Evolutionary conservation across 2,113 vertebrate species (phyloP), one percentile per base, ranked within the genome.

Genomic region (Amazona guildingii): DNA sequence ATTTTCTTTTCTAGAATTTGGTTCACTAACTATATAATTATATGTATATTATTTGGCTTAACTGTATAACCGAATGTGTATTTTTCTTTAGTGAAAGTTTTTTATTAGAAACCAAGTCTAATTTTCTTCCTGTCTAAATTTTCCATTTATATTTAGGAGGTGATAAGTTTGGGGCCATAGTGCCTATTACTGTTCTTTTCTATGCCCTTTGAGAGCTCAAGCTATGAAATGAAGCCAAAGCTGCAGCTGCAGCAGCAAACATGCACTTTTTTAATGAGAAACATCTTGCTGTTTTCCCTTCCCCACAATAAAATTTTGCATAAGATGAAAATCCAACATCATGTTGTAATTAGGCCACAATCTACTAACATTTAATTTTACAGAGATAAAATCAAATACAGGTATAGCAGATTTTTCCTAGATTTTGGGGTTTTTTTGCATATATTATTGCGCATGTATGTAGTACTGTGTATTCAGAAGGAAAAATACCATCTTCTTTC

Each of bases 181-280:
- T 83, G 86, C 46, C 54, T 94, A 29, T 94, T 92, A 74, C 54
- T 70, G 52, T 90, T 96, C 78, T 61, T 92, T 87, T 83, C 89
- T 80, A 7, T 51, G 92, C n/a, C 91, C 86, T 91, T 80, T 67
- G 95, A 95, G 96, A 96, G 13, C 68, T 94, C 41, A 63, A 77
- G 78, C 49, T 14, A 37, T 41, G 92, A 89, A 89, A 91, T 17
- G 67, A 92, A 95, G 92, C 92, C 97, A 97, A 90, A 83, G 63
- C 88, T 97, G 97, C 96, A 97, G 96, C 92, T 97, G 97, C 82
- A 92, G 85, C 55, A 90, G 92, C 28, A 92, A 94, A 82, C 68
- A 85, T 76, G 31, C n/a, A 72, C 86, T 91, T 94, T 54, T 85
- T 27, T 3, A 95, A 96, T 85, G 77, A 95, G 63, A 95, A 96